Conservation (phyloP, 2,113 vertebrate species). For the Calyptommatus sinebrachiatus region DNA sequence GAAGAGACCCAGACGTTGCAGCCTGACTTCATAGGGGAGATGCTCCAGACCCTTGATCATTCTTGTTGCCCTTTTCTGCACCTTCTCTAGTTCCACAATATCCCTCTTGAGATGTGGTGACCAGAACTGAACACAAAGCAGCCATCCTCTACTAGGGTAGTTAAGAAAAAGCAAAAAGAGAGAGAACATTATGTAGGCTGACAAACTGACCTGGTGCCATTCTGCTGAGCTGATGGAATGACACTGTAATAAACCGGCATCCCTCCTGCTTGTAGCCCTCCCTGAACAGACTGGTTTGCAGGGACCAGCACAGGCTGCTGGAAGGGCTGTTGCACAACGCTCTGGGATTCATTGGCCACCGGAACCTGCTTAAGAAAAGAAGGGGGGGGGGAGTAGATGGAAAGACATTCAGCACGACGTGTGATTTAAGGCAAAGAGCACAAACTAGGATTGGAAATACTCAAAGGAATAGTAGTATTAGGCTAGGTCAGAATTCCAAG, state of each 20-base stretch:
- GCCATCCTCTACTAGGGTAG: too few species aligned
- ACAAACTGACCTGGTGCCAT: slow-evolving; percentile 84
- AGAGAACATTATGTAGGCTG: not conserved
- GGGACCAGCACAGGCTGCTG: slow-evolving; percentile 95
- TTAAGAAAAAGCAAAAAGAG: too few species aligned
- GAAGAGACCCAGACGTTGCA: too few species aligned
- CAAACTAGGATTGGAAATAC: not conserved
- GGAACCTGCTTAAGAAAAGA: slow-evolving; percentile 77
- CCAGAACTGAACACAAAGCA: too few species aligned
- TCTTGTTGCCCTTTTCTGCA: too few species aligned
- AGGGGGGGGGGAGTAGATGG: not conserved
- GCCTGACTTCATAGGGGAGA: too few species aligned
- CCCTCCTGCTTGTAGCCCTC: slow-evolving; percentile 76
- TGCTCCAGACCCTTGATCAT: too few species aligned
- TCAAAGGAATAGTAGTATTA: too few species aligned
- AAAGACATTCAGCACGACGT: not conserved
- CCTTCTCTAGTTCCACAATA: too few species aligned
- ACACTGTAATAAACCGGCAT: slow-evolving; percentile 96
- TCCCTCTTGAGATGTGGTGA: too few species aligned
- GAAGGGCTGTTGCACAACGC: slow-evolving; percentile 90
- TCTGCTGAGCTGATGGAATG: slow-evolving; percentile 93
- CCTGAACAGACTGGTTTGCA: slow-evolving; percentile 93
- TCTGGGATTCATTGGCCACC: slow-evolving; percentile 89
- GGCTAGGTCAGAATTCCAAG: too few species aligned
- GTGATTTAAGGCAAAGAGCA: not conserved